phyloP scores from a whole-genome alignment of 2,113 vertebrate species.

The Saiga tatarica region DNA sequence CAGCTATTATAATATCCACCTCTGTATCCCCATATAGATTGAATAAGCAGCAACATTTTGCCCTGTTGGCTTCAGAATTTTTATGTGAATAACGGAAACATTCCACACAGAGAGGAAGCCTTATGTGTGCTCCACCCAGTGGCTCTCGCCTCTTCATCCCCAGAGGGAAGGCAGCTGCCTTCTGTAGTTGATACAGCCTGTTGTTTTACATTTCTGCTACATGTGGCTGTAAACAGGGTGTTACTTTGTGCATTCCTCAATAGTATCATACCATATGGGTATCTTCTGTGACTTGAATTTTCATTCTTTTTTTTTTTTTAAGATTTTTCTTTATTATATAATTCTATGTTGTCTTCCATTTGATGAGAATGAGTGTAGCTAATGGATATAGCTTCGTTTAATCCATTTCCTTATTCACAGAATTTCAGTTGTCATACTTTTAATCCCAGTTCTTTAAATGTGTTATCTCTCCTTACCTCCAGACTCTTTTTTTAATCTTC shows the following conservation, averaged over 20 bases:
- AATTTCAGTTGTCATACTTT: neutral
- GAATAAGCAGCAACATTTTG: neutral
- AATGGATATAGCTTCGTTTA: neutral
- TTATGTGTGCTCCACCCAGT: too few relatives aligned
- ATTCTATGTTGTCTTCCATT: neutral
- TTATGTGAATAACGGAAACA: neutral
- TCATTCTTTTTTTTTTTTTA: neutral
- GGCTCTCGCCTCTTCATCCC: neutral
- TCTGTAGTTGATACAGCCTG: neutral
- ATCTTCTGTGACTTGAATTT: neutral
- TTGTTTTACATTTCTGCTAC: neutral
- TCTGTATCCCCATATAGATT: neutral
- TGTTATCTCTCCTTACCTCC: neutral
- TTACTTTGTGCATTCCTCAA: neutral
- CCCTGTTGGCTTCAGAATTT: neutral
- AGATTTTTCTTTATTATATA: neutral
- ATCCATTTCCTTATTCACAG: neutral
- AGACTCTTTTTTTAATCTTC: neutral
- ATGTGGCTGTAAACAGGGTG: neutral
- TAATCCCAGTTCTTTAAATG: neutral
- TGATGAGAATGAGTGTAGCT: neutral
- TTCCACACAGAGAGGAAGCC: neutral
- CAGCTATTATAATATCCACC: neutral
- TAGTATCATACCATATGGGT: neutral
- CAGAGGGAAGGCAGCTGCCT: neutral